A percentile compares a stretch with the other conserved stretches of the same genome.
phyloP scores from a whole-genome alignment of 1,140 invertebrate genomes.

The Eupristina koningsbergeri region DNA sequence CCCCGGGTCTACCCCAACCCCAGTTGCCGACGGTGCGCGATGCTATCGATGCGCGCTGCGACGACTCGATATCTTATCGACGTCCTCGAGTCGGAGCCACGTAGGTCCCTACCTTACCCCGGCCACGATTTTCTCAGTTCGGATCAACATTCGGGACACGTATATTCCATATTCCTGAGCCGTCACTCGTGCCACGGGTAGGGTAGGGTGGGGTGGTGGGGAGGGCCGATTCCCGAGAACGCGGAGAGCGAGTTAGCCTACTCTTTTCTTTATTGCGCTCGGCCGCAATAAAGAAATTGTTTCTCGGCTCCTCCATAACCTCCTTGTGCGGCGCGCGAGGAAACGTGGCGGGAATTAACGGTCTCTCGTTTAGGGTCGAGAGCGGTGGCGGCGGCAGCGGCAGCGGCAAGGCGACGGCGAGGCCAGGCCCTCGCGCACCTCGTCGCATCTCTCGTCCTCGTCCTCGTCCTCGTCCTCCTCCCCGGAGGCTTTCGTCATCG shows the following conservation, averaged over 20 bases:
- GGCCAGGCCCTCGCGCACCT: background rate
- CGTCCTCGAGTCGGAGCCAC: background rate
- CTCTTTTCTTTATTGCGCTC: no score
- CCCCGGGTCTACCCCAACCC: no score
- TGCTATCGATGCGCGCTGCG: background rate
- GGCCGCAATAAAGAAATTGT: background rate
- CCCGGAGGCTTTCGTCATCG: conserved; percentile 25
- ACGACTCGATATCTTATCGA: conserved; percentile 1
- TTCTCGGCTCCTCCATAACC: conserved; percentile 12
- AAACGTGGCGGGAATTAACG: conserved; percentile 44
- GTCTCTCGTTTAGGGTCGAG: conserved; percentile 33
- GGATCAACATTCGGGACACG: no score
- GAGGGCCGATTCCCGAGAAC: no score
- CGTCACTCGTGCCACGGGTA: no score
- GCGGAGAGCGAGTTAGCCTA: no score
- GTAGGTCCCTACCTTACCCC: background rate
- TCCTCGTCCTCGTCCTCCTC: background rate
- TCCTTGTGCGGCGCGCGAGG: background rate
- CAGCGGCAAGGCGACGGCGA: no score
- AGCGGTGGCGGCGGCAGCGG: no score
- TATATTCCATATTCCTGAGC: no score
- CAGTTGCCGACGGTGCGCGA: conserved; percentile 10
- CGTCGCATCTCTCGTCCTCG: background rate
- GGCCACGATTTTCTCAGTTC: background rate
- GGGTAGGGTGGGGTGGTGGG: no score